phyloP scores from a whole-genome alignment of 2,113 vertebrate genomes.

The Anhinga anhinga region DNA sequence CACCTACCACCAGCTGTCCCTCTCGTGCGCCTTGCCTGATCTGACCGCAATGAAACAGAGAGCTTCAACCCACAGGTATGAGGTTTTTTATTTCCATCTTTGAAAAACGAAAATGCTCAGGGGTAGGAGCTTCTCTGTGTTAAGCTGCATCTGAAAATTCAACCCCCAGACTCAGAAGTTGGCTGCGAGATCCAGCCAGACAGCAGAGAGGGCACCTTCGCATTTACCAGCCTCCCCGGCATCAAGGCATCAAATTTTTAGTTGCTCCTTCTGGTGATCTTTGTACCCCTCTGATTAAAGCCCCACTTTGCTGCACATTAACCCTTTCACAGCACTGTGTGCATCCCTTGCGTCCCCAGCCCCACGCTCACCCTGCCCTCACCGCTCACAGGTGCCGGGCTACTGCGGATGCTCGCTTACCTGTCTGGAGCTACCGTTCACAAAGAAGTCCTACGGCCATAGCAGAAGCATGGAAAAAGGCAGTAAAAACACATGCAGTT shows the following conservation, averaged over 20 bases:
- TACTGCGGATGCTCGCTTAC: constrained; percentile 80
- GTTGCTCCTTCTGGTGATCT: background rate
- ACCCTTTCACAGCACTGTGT: background rate
- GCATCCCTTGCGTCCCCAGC: background rate
- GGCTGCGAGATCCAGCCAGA: background rate
- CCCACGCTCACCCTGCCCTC: background rate
- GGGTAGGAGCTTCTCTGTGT: background rate
- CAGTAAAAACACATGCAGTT: constrained; percentile 86
- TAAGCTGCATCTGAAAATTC: background rate
- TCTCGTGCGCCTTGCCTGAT: background rate
- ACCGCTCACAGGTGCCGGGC: background rate
- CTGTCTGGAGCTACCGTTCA: constrained; percentile 97
- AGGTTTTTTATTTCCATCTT: background rate
- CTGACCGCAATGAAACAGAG: background rate
- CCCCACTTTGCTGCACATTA: rapidly evolving
- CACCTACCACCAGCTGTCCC: background rate
- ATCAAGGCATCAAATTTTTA: background rate
- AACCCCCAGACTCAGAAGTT: background rate
- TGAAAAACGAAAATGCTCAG: rapidly evolving
- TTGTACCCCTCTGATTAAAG: background rate
- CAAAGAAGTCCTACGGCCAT: constrained; percentile 98
- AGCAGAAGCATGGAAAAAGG: constrained; percentile 95
- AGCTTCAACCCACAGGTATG: background rate
- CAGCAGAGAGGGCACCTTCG: background rate
- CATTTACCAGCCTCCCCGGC: constrained; percentile 82